Conservation (phyloP, 64 coral and sea anemone genomes). For the Platygyra sinensis region DNA sequence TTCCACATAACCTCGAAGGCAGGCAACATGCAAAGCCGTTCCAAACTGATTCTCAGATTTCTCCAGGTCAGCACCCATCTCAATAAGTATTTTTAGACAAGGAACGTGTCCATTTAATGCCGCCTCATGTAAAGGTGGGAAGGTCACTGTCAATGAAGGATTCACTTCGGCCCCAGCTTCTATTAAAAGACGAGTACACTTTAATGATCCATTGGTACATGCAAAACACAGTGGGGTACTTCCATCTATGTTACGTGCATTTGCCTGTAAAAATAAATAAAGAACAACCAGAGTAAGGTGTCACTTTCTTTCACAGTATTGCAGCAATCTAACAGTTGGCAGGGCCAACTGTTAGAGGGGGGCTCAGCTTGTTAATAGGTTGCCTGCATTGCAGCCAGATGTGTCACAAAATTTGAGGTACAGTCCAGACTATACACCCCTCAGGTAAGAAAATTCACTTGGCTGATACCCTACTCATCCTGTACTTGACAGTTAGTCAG, state of each 20-base stretch:
- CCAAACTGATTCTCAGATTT: slow-evolving; percentile 80
- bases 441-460: too few relatives aligned
- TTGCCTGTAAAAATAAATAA: slow-evolving; percentile 23
- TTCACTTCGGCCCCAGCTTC: slow-evolving; percentile 62
- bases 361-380: too few relatives aligned
- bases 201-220: slow-evolving; percentile 51
- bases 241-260: slow-evolving; percentile 72
- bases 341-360: too few relatives aligned
- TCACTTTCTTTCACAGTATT: neutral
- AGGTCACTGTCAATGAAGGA: slow-evolving; percentile 47
- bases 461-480: too few relatives aligned
- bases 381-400: too few relatives aligned
- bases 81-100: slow-evolving; percentile 53
- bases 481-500: too few relatives aligned
- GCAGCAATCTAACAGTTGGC: too few relatives aligned
- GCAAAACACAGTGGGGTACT: slow-evolving; percentile 86
- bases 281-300: neutral
- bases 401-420: too few relatives aligned
- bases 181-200: slow-evolving; percentile 34
- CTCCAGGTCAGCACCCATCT: slow-evolving; percentile 57
- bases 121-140: slow-evolving; percentile 79
- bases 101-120: slow-evolving; percentile 60
- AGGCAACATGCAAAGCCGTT: slow-evolving; percentile 72
- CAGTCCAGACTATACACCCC: too few relatives aligned
- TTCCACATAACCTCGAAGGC: slow-evolving; percentile 45